These are phyloP conservation scores for Athalia rosae DNA, from an alignment of 2,888 invertebrate species.

Conservation along the genomic window DNA sequence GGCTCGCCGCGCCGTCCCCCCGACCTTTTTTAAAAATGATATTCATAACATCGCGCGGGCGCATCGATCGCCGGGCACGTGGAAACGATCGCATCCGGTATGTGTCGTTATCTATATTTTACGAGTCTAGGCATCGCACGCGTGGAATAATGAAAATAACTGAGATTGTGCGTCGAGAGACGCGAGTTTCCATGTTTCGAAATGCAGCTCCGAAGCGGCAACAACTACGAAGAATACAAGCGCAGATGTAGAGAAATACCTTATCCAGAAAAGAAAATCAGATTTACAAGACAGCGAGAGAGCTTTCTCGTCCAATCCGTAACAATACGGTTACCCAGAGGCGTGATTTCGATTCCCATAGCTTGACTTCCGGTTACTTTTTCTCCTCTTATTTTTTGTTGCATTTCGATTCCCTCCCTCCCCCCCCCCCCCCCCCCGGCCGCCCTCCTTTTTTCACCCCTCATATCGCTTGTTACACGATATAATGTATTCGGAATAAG, in stretches of 20 bases:
- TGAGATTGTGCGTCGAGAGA: neutral
- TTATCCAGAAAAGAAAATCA: constrained; percentile 1
- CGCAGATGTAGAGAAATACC: too few relatives aligned
- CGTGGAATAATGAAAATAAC: neutral
- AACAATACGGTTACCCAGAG: neutral
- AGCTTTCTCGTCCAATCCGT: constrained; percentile 9
- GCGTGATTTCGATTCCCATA: constrained; percentile 20
- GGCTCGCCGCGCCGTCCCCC: too few relatives aligned
- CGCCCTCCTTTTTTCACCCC: neutral
- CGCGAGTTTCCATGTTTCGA: too few relatives aligned
- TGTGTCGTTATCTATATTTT: too few relatives aligned
- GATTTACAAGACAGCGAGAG: neutral
- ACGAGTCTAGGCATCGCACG: too few relatives aligned
- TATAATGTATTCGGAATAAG: constrained; percentile 14
- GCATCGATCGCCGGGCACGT: too few relatives aligned
- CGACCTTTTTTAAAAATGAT: too few relatives aligned
- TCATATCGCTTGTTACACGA: too few relatives aligned
- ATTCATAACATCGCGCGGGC: too few relatives aligned
- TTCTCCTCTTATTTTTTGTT: neutral
- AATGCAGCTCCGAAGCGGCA: too few relatives aligned
- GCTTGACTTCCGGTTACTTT: constrained; percentile 21
- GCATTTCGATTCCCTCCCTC: neutral
- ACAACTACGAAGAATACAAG: too few relatives aligned
- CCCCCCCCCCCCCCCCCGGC: neutral
- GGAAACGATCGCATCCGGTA: too few relatives aligned